Evolutionary conservation across 2,113 vertebrate species (phyloP), one percentile per base, ranked within the genome.

Genomic region (Carassius gibelio): DNA sequence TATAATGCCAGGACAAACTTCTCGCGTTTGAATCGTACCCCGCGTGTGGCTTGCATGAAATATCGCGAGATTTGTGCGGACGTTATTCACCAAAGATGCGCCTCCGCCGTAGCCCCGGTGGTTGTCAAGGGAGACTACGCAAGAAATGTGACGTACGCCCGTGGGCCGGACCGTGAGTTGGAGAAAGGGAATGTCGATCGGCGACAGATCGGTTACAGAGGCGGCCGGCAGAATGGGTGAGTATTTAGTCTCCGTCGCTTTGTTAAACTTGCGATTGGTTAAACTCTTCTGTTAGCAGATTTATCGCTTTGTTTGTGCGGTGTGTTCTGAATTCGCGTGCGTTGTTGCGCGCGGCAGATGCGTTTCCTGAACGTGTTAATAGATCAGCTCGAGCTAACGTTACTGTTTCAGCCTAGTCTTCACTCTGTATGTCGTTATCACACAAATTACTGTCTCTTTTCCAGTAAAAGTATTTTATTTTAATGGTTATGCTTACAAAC

Each of bases 141-240:
- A 52, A 61, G 81, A 85, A 82, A 84, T 80, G 72, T 85, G 89
- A 77, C 92, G 91, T 87, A 90, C 17, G 48, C 68, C 21, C 14
- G 68, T 85, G 62, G 68, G 50, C 8, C 57, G 75, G 34, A 76
- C 83, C 80, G 85, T 71, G 87, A 90, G 88, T 85, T 45, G 84
- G 79, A 52, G 85, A 86, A 91, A 89, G 85, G 89, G 90, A 87
- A 91, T 94, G 91, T 93, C 89, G 89, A 52, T 80, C 88, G 84
- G 80, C 81, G 89, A 88, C 50, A 78, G 81, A 64, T 75, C 74
- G 72, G 50, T 75, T 76, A 80, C 71, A 72, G 91, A 92, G 80
- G 86, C 83, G 71, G 87, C 90, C 88, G 68, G 87, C 78, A 90
- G 90, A 72, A 94, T 94, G 94, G 94, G 94, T 95, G 86, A 93